phyloP scores from a whole-genome alignment of 2,888 invertebrate species.

The Andrena bicolor region DNA sequence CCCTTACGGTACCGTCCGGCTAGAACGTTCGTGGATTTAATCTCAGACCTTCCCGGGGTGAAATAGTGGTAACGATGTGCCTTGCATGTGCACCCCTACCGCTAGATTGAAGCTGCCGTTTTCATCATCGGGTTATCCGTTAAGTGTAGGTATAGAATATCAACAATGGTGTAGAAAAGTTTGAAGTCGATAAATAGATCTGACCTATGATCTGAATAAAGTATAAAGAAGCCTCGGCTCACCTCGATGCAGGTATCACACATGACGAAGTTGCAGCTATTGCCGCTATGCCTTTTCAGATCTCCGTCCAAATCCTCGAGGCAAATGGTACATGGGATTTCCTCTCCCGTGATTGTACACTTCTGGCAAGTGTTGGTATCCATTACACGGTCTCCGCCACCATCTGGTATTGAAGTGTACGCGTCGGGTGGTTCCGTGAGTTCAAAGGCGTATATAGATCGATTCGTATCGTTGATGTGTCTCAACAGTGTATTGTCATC shows the following conservation, averaged over 20 bases:
- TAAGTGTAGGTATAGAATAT: background rate
- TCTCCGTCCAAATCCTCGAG: slow-evolving; percentile 87
- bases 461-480: slow-evolving; percentile 86
- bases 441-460: slow-evolving; percentile 86
- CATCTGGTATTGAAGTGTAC: slow-evolving; percentile 73
- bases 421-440: slow-evolving; percentile 82
- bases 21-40: slow-evolving; percentile 89
- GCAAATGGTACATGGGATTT: slow-evolving; percentile 87
- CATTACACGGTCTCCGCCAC: slow-evolving; percentile 74
- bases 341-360: slow-evolving; percentile 76
- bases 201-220: background rate
- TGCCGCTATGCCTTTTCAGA: slow-evolving; percentile 86
- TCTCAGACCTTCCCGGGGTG: slow-evolving; percentile 94
- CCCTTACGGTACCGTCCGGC: slow-evolving; percentile 89
- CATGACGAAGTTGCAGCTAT: slow-evolving; percentile 86
- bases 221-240: slow-evolving; percentile 77
- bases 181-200: background rate
- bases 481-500: slow-evolving; percentile 86
- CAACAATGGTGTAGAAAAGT: background rate
- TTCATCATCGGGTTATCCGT: slow-evolving; percentile 67
- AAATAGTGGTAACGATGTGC: slow-evolving; percentile 86
- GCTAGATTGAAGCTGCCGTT: slow-evolving; percentile 91
- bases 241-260: slow-evolving; percentile 88
- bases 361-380: slow-evolving; percentile 75
- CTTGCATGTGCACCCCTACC: slow-evolving; percentile 89